phyloP scores from a whole-genome alignment of 92 coral and sea anemone genomes.

The Porites evermanni region DNA sequence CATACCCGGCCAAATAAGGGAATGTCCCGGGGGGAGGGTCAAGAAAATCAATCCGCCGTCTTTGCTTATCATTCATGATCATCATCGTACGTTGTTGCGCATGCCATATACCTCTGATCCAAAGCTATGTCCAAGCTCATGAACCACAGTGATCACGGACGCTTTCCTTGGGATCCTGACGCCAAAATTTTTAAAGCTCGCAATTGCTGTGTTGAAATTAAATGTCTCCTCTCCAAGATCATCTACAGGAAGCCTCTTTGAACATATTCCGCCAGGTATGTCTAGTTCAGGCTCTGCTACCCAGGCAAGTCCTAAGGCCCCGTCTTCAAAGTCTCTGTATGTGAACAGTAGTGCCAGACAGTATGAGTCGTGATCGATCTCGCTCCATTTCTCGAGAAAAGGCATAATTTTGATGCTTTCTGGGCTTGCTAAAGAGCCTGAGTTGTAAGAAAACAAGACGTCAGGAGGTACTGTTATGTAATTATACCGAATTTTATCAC shows the following conservation, averaged over 20 bases:
- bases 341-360: conserved; percentile 91
- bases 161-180: conserved; percentile 67
- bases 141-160: conserved; percentile 74
- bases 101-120: conserved; percentile 75
- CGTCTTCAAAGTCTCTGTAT: conserved; percentile 78
- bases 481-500: background rate
- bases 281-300: conserved; percentile 52
- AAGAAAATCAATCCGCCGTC: too few relatives aligned
- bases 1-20: too few relatives aligned
- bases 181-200: conserved; percentile 76
- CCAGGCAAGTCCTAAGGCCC: conserved; percentile 94
- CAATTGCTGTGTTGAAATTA: conserved; percentile 85
- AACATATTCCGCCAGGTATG: conserved; percentile 87
- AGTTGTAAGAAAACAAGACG: background rate
- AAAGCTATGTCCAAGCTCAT: conserved; percentile 94
- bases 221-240: conserved; percentile 20
- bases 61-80: background rate
- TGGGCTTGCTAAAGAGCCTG: conserved; percentile 43
- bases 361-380: conserved; percentile 73
- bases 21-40: too few relatives aligned
- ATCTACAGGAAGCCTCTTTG: conserved; percentile 57
- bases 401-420: conserved; percentile 13
- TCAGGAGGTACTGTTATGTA: too few relatives aligned
- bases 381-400: conserved; percentile 86
- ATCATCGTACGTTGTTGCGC: background rate